Evolutionary conservation across 2,113 vertebrate species (phyloP), one percentile per base, ranked within the genome.

Genomic region (Porphyrio hochstetteri): DNA sequence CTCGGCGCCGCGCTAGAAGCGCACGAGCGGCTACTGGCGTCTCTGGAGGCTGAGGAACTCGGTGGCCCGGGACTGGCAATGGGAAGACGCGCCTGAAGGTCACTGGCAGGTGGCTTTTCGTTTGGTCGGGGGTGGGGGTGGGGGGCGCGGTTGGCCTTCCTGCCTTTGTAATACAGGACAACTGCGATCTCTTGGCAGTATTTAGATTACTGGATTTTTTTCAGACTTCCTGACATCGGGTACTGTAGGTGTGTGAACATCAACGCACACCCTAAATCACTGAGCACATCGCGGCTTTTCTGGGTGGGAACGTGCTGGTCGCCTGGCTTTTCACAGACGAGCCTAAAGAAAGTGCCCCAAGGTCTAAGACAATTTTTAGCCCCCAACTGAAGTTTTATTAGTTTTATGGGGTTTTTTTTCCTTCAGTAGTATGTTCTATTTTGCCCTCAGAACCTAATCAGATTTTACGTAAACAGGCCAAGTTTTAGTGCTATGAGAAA

Each of bases 1-100:
- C 46, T 1, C 1, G 2, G 33, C 35, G 6, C 82, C 2, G 0
- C 1, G 69, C 64, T 6, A 60, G 2, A 3, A 38, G 64, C 0
- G 3, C 71, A 1, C 16, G 75, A 16, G 33, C 38, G 9, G 5
- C 72, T 21, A 0, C 28, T 21, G 16, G n/a, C 27, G 8, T 20
- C 67, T 8, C 16, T 50, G 0, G 24, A 16, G 4, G 4, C 29
- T 4, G 1, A 20, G 40, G 68, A 19, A 61, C 11, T 56, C 53
- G 8, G 68, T 24, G 29, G 48, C 12, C 46, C 18, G 33, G 38
- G 38, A 11, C 38, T 36, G 33, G 44, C 82, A 20, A 76, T 40
- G 33, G 44, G 85, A 16, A 76, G 60, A 5, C 1, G 4, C 19
- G 6, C 78, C 60, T 56, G 60, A 82, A 86, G 69, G 82, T 88